Percentiles rank a stretch among this genome's conserved stretches.
Conservation (phyloP, 1,140 invertebrate species). For the Lordiphosa mommai region DNA sequence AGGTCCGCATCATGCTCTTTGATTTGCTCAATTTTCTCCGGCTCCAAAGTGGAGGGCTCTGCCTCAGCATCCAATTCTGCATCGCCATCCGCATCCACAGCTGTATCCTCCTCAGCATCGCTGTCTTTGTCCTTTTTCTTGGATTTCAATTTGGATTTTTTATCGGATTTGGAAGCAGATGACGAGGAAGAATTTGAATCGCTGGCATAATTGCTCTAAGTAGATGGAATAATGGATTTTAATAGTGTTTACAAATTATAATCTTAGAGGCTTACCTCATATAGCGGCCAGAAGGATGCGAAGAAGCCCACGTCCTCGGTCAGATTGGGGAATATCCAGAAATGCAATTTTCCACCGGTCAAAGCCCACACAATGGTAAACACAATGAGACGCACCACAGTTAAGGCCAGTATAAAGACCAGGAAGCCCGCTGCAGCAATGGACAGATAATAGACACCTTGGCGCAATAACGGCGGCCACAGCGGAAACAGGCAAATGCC, state of each 20-base stretch:
- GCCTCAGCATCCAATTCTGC: conserved; percentile 57
- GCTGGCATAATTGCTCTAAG: conserved; percentile 62
- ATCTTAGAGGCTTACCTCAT: conserved; percentile 84
- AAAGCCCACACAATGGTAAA: conserved; percentile 95
- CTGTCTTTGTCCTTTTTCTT: conserved; percentile 90
- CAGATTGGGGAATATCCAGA: conserved; percentile 98
- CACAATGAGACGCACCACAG: conserved; percentile 92
- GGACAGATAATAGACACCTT: conserved; percentile 98
- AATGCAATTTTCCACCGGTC: conserved; percentile 94
- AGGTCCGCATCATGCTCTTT: conserved; percentile 76
- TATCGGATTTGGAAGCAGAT: conserved; percentile 75
- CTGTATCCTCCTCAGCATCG: conserved; percentile 81
- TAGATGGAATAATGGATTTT: neutral
- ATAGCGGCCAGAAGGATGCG: conserved; percentile 98
- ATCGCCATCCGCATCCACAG: conserved; percentile 55
- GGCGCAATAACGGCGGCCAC: conserved; percentile 95
- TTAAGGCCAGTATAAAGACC: conserved; percentile 94
- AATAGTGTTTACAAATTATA: no score
- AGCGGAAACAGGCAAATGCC: conserved; percentile 98
- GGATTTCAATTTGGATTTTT: conserved; percentile 82
- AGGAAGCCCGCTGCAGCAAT: conserved; percentile 96
- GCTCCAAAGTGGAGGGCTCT: conserved; percentile 48
- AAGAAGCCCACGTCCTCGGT: conserved; percentile 99
- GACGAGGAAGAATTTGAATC: conserved; percentile 21
- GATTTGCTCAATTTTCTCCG: conserved; percentile 74